Evolutionary conservation across 23 tunicate species (phyloP).

Genomic region (Ciona savignyi): DNA sequence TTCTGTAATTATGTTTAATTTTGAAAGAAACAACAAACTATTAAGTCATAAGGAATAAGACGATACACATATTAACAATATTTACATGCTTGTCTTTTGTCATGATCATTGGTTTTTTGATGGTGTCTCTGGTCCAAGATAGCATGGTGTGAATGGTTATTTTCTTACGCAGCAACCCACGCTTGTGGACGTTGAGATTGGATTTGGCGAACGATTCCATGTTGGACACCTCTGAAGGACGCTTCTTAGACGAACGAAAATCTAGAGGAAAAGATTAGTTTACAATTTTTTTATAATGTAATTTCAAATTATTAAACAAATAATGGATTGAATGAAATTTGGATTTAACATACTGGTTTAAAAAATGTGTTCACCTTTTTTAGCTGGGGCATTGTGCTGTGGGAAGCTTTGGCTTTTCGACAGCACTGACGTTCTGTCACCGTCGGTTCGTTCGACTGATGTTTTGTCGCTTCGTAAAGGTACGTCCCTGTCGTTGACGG

Average conservation of each 20-base stretch:
- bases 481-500: conserved; percentile 1
- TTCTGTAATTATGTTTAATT: too few species aligned
- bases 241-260: conserved; percentile 16
- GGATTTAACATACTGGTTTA: neutral
- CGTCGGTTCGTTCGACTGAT: neutral
- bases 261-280: neutral
- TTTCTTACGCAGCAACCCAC: conserved; percentile 78
- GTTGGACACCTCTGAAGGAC: conserved; percentile 23
- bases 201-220: conserved; percentile 56
- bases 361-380: conserved; percentile 26
- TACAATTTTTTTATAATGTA: neutral
- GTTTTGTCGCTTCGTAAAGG: neutral
- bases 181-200: conserved; percentile 83
- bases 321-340: neutral
- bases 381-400: conserved; percentile 54
- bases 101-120: conserved; percentile 87
- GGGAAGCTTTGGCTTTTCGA: conserved; percentile 87
- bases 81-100: conserved; percentile 80
- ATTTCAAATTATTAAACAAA: too few species aligned
- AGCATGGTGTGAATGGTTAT: conserved; percentile 93
- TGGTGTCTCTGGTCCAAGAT: conserved; percentile 92
- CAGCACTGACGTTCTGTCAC: conserved; percentile 19
- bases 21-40: too few species aligned
- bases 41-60: neutral
- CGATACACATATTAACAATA: neutral